Base-by-base conservation (phyloP, 2,797 vertebrate species). In the Melopsittacus undulatus region DNA sequence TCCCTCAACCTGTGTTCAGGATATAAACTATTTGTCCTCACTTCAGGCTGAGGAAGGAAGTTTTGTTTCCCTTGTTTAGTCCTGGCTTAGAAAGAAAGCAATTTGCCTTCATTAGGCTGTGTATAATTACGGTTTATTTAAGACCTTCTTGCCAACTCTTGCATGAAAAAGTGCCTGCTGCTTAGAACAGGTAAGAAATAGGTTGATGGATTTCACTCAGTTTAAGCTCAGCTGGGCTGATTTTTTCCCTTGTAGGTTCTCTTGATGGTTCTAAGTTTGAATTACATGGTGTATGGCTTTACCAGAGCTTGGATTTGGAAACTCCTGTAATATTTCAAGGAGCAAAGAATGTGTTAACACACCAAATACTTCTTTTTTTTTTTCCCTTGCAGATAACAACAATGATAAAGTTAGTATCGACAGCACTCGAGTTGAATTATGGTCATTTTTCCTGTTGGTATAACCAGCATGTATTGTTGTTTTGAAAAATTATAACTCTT, bases 321-420 rank as follows among this genome's bases (percentile, higher is more conserved):
- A 75, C 75, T 81, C 54, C 86, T 93, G 43, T 79, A 51, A 34
- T 73, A 51, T 66, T 82, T 85, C 54, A 66, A 86, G 56, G 80
- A 83, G 19, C 49, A 84, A 85, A 87, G 49, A 89, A 75, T 81
- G 32, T 84, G 94, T 95, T 98, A 97, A 98, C 67, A 67, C 73
- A 83, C 94, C 79, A 68, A 98, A 97, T 96, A 83, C 96, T 97
- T 52, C 96, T 98, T 73, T 40, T 97, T 96, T 98, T 96, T 98
- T 96, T 97, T 95, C 88, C 87, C 97, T 98, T 98, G 90, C 98
- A 99, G 99, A 98, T 98, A 97, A 97, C 98, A 95, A 94, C 98
- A 96, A 81, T 96, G 97, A 98, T 95, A 98, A 99, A 99, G 99
- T 99, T 98, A 99, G 99, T 99, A 98, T 98, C 94, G 14, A 81